Evolutionary conservation across 1,140 invertebrate species (phyloP).

Genomic region (Kradibia gibbosae): DNA sequence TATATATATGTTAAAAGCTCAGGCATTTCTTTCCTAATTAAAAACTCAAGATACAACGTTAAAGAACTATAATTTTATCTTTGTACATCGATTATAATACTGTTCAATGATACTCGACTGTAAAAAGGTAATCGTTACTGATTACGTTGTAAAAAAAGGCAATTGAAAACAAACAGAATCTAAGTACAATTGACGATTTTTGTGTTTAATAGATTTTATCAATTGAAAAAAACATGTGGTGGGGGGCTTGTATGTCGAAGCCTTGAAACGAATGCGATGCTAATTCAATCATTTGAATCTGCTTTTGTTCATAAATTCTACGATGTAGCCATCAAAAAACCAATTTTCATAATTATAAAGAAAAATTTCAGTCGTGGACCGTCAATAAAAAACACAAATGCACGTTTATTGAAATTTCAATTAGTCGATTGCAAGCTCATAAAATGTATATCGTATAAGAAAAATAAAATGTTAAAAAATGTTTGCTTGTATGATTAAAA

Average conservation of each 20-base stretch:
- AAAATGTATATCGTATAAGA: slow-evolving; percentile 17
- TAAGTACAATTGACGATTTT: not conserved
- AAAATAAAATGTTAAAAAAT: slow-evolving; percentile 24
- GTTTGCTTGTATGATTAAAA: slow-evolving; percentile 48
- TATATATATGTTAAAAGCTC: not conserved
- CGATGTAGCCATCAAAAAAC: not conserved
- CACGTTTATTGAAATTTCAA: not conserved
- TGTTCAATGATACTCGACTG: not conserved
- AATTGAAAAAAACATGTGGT: not conserved
- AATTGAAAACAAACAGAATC: not conserved
- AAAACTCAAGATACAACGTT: not conserved
- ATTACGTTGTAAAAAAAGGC: not conserved
- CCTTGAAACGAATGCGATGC: slow-evolving; percentile 13
- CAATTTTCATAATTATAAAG: slow-evolving; percentile 27
- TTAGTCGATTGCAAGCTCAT: slow-evolving; percentile 1
- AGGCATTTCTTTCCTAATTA: not conserved
- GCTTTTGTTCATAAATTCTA: not conserved
- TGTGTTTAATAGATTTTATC: not conserved
- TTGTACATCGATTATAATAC: not conserved
- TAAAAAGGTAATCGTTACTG: not conserved
- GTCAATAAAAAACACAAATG: slow-evolving; percentile 8
- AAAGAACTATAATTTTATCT: not conserved
- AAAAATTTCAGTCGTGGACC: not conserved
- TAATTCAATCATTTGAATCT: slow-evolving; percentile 8
- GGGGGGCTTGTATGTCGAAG: not conserved